These are phyloP conservation scores for Morpho deidamia DNA, from an alignment of 2,888 invertebrate species.

Conservation along the genomic window DNA sequence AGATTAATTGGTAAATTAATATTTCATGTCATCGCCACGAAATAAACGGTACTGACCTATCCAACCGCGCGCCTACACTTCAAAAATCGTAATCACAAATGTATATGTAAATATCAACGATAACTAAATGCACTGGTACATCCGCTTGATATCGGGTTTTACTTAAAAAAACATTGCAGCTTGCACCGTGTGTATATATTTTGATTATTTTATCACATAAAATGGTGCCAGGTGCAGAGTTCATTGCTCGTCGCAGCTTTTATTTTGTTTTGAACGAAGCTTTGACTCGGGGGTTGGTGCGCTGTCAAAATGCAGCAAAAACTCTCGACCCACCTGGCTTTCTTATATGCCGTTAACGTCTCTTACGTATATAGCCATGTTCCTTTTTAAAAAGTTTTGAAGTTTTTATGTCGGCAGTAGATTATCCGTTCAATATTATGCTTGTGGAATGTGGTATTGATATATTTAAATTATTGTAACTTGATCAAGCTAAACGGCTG, in stretches of 20 bases:
- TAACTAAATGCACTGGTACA: conserved; percentile 21
- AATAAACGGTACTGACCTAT: conserved; percentile 13
- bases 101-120: conserved; percentile 2
- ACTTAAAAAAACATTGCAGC: conserved; percentile 16
- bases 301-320: conserved; percentile 37
- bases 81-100: conserved; percentile 9
- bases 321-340: conserved; percentile 48
- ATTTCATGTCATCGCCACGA: too few relatives aligned
- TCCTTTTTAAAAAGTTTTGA: not conserved
- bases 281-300: conserved; percentile 41
- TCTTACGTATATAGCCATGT: not conserved
- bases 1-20: too few relatives aligned
- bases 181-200: conserved; percentile 21
- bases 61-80: not conserved
- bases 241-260: conserved; percentile 59
- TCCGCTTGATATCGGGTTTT: conserved; percentile 17
- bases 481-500: too few relatives aligned
- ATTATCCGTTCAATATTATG: too few relatives aligned
- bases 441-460: too few relatives aligned
- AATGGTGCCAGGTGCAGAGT: conserved; percentile 64
- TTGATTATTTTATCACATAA: conserved; percentile 33
- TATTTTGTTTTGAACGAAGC: conserved; percentile 57
- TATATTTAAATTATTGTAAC: too few relatives aligned
- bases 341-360: conserved; percentile 24
- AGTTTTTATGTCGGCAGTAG: not conserved